phyloP scores from a whole-genome alignment of 2,888 invertebrate species.

The Phortica magna region DNA sequence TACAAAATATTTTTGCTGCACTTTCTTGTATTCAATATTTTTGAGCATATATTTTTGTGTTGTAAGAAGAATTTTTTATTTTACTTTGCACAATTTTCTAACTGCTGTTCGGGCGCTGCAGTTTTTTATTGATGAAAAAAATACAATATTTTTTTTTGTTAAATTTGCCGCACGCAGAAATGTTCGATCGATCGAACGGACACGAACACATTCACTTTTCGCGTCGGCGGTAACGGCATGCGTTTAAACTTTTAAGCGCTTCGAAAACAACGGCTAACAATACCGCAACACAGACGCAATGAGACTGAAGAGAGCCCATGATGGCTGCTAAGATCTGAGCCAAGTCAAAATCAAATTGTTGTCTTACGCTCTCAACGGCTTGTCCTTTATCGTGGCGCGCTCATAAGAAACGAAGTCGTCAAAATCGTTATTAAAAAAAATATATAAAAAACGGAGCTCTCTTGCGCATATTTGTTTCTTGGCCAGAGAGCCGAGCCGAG shows the following conservation, averaged over 20 bases:
- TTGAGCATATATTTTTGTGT: background rate
- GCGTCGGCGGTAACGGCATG: background rate
- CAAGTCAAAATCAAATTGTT: conserved; percentile 43
- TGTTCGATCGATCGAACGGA: background rate
- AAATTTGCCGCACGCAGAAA: background rate
- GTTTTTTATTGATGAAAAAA: background rate
- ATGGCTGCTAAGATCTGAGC: conserved; percentile 37
- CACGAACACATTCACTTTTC: conserved; percentile 68
- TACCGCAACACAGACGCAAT: conserved; percentile 76
- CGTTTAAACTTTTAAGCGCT: background rate
- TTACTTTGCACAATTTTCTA: background rate
- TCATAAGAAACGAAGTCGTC: conserved; percentile 12
- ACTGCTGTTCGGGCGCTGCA: background rate
- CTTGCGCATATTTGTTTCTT: conserved; percentile 11
- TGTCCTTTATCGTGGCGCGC: conserved; percentile 7
- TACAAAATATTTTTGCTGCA: conserved; percentile 32
- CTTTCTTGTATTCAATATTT: conserved; percentile 7
- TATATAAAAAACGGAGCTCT: conserved; percentile 3
- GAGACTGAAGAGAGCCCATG: conserved; percentile 72
- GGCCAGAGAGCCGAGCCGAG: background rate
- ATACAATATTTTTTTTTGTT: background rate
- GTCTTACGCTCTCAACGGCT: conserved; percentile 21
- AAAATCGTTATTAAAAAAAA: background rate
- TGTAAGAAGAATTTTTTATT: background rate
- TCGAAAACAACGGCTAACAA: conserved; percentile 54